A percentile compares a stretch with the other conserved stretches of the same genome.
Evolutionary conservation across 2,797 vertebrate genomes (phyloP).

Genomic region (Helicolenus hilgendorfi): DNA sequence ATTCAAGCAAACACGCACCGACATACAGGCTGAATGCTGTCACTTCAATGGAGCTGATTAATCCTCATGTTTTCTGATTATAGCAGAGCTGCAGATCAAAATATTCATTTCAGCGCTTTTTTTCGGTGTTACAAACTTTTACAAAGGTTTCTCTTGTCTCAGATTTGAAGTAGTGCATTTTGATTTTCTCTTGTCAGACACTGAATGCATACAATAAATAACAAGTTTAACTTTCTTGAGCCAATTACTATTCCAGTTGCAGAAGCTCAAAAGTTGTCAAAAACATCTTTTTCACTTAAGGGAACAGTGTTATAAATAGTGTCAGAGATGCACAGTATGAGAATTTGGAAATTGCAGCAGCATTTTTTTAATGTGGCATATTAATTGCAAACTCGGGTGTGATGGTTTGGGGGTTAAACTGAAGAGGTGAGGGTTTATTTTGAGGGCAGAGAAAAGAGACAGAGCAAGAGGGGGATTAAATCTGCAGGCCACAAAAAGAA

Average conservation of each 20-base stretch:
- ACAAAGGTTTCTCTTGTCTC: neutral
- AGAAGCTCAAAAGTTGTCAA: neutral
- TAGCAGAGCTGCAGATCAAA: slow-evolving; percentile 27
- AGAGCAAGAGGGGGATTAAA: slow-evolving; percentile 42
- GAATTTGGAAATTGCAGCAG: neutral
- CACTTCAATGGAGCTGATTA: slow-evolving; percentile 30
- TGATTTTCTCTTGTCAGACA: slow-evolving; percentile 9
- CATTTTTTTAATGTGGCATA: neutral
- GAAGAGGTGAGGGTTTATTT: neutral
- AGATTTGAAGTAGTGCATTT: neutral
- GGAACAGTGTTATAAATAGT: neutral
- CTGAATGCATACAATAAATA: neutral
- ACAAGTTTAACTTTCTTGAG: neutral
- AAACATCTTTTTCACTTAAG: neutral
- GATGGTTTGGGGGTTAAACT: neutral
- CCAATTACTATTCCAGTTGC: neutral
- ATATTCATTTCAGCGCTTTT: neutral
- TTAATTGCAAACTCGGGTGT: neutral
- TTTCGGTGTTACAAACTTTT: neutral
- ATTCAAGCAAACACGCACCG: neutral
- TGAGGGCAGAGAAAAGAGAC: neutral
- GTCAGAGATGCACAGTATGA: neutral
- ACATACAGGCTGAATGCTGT: slow-evolving; percentile 7
- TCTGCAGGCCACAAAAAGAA: slow-evolving; percentile 52
- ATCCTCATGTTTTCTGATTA: slow-evolving; percentile 29